A percentile compares a stretch with the other conserved stretches of the same genome.
Evolutionary conservation across 1,140 invertebrate genomes (phyloP).

Genomic region (Scylla paramamosain): DNA sequence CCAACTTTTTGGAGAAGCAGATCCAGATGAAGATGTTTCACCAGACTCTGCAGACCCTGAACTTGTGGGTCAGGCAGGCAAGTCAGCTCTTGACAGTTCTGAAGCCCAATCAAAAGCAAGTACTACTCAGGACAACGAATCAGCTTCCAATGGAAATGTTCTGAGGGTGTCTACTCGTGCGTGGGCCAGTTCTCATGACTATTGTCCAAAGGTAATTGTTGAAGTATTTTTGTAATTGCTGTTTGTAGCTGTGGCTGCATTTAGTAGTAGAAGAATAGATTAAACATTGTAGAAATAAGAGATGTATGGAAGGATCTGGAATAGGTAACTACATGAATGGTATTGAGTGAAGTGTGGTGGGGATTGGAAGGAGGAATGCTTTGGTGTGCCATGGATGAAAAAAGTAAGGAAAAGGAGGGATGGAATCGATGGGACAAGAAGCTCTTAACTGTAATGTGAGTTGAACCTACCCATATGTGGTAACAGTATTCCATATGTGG

Average conservation of each 20-base stretch:
- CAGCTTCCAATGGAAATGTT: constrained; percentile 86
- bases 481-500: too few species aligned
- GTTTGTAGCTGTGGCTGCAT: too few species aligned
- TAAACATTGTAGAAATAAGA: too few species aligned
- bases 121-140: constrained; percentile 78
- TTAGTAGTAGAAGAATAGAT: too few species aligned
- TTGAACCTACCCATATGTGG: too few species aligned
- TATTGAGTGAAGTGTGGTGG: neutral
- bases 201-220: constrained; percentile 84
- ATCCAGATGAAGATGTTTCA: constrained; percentile 98
- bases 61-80: constrained; percentile 83
- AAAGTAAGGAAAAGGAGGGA: too few species aligned
- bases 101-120: neutral
- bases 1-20: constrained; percentile 98
- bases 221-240: too few species aligned
- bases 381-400: neutral
- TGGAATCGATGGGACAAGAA: too few species aligned
- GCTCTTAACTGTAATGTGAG: too few species aligned
- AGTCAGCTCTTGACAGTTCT: constrained; percentile 80
- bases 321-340: neutral
- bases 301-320: too few species aligned
- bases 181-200: constrained; percentile 92
- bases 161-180: constrained; percentile 91
- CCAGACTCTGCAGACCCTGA: constrained; percentile 98
- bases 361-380: neutral